Evolutionary conservation across 2,113 vertebrate species (phyloP).

Genomic region (Pseudorhombus dupliciocellatus): DNA sequence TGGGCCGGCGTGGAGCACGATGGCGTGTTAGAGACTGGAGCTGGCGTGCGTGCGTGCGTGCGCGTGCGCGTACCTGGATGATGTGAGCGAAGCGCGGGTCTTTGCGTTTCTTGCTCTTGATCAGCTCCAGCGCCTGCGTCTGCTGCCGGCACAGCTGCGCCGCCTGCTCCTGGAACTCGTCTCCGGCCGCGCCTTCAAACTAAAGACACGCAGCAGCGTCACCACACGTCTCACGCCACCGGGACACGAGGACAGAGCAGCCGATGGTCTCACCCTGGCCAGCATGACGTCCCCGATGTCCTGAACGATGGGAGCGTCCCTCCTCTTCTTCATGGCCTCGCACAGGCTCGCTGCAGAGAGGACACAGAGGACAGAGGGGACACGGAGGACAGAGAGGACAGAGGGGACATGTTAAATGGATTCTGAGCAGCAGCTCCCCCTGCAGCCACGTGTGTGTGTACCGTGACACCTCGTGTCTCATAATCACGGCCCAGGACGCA

Average conservation of each 20-base stretch:
- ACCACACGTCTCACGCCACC: not conserved
- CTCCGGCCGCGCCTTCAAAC: slow-evolving; percentile 88
- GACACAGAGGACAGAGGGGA: not conserved
- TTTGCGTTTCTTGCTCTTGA: slow-evolving; percentile 93
- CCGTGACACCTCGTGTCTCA: not conserved
- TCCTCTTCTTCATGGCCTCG: slow-evolving; percentile 89
- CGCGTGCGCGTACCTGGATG: slow-evolving; percentile 69
- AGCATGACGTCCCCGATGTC: slow-evolving; percentile 91
- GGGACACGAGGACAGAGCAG: not conserved
- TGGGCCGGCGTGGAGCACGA: slow-evolving; percentile 15
- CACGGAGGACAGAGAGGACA: too few relatives aligned
- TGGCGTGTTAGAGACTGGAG: too few relatives aligned
- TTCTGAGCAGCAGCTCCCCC: too few relatives aligned
- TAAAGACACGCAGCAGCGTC: slow-evolving; percentile 52
- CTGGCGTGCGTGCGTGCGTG: not conserved
- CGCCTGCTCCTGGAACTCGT: slow-evolving; percentile 89
- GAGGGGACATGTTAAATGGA: not conserved
- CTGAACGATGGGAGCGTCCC: slow-evolving; percentile 88
- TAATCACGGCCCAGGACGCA: slow-evolving; percentile 14
- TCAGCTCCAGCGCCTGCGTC: slow-evolving; percentile 89
- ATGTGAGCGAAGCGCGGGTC: slow-evolving; percentile 88
- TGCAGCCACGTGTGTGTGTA: not conserved
- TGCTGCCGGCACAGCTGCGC: slow-evolving; percentile 91
- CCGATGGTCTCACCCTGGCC: slow-evolving; percentile 80
- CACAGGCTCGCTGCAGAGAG: slow-evolving; percentile 85